phyloP scores from a whole-genome alignment of 2,113 vertebrate genomes.

The Semicossyphus pulcher region DNA sequence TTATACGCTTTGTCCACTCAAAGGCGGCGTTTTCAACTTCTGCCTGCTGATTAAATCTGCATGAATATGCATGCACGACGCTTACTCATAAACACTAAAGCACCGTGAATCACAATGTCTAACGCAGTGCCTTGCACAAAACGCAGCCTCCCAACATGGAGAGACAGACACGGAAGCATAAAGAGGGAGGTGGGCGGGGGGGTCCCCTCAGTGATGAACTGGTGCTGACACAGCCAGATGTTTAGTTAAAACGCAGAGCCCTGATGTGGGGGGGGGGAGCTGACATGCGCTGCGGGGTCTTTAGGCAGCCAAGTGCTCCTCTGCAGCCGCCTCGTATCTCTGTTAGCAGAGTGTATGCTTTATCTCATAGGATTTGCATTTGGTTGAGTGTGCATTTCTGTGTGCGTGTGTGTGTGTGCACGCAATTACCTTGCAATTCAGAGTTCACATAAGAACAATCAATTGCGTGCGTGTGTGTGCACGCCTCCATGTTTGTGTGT shows the following conservation, averaged over 20 bases:
- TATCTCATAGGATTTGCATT: conserved; percentile 58
- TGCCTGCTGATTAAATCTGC: conserved; percentile 32
- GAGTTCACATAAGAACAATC: conserved; percentile 20
- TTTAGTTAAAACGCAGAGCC: conserved; percentile 77
- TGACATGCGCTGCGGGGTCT: conserved; percentile 69
- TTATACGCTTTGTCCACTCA: conserved; percentile 20
- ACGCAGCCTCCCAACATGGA: conserved; percentile 15
- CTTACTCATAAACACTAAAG: conserved; percentile 14
- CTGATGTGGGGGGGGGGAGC: conserved; percentile 57
- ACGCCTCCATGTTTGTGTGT: neutral
- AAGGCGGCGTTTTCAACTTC: conserved; percentile 14
- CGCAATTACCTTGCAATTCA: conserved; percentile 13
- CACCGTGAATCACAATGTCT: conserved; percentile 4
- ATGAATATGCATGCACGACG: conserved; percentile 32
- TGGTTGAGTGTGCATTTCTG: conserved; percentile 32
- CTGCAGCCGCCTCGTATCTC: conserved; percentile 38
- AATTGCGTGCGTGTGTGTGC: conserved; percentile 11
- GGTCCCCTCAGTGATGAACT: conserved; percentile 71
- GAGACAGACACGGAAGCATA: conserved; percentile 23
- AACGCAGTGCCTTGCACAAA: neutral
- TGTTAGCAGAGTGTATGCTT: conserved; percentile 39
- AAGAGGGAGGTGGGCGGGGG: neutral
- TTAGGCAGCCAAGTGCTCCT: conserved; percentile 64
- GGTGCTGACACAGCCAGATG: conserved; percentile 79
- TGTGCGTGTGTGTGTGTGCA: conserved; percentile 5